Percentiles rank a stretch among this genome's conserved stretches.
Conservation (phyloP, 2,113 vertebrate species). For the Syngnathus typhle region DNA sequence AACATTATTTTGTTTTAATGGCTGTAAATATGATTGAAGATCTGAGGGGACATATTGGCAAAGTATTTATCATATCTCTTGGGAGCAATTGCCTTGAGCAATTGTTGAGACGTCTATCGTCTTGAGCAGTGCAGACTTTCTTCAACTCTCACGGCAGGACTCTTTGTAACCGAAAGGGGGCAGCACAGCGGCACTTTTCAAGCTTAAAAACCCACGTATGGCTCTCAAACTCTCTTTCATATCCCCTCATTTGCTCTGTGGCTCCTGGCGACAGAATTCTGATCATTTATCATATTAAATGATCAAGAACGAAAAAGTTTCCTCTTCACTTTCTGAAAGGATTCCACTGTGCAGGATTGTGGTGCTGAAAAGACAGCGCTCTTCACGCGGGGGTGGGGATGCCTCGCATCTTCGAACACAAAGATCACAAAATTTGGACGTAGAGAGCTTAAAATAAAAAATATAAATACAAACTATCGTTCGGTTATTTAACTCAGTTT, state of each 20-base stretch:
- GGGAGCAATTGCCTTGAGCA: too few species aligned
- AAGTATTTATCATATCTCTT: neutral
- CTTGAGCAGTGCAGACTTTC: neutral
- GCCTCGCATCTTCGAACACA: neutral
- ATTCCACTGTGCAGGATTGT: neutral
- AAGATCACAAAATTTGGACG: neutral
- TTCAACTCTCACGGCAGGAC: slow-evolving; percentile 10
- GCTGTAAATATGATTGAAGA: neutral
- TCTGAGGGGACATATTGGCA: neutral
- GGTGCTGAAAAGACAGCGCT: slow-evolving; percentile 3
- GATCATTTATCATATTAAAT: neutral
- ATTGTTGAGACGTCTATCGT: neutral
- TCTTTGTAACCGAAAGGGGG: slow-evolving; percentile 49
- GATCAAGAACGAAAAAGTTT: neutral
- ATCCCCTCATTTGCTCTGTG: slow-evolving; percentile 2
- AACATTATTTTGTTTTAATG: too few species aligned
- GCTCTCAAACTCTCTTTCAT: neutral
- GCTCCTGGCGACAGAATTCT: neutral
- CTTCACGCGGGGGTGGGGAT: too few species aligned
- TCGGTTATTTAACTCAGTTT: slow-evolving; percentile 37
- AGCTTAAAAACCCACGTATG: neutral
- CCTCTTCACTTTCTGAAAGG: neutral
- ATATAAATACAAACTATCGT: too few species aligned
- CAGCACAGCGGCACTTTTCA: slow-evolving; percentile 44
- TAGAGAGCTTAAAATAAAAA: too few species aligned